Base-by-base conservation (phyloP, 2,113 vertebrate genomes). In the Glaucomys volans region DNA sequence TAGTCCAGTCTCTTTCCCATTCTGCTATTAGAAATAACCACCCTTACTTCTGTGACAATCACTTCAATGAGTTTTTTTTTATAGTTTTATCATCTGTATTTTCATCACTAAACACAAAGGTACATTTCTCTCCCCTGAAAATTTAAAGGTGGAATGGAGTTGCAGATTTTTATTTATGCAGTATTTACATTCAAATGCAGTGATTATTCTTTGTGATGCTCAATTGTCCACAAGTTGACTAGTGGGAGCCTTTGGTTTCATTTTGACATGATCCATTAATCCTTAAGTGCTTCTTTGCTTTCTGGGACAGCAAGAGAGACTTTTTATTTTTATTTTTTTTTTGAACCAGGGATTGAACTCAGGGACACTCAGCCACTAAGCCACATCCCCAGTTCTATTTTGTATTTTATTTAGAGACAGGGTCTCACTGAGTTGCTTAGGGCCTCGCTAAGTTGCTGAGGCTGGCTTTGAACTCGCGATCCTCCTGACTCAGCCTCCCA, bases 101-200 rank as follows among this genome's bases (percentile, higher is more conserved):
- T 37, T 28, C 2, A 72, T 57, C 44, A 4, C 62, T 77, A 92
- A 93, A 72, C 30, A 42, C 7, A 76, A 74, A 87, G 37, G 26
- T 64, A 69, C 28, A 13, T 81, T 16, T 77, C 26, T 79, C 18
- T 57, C 12, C 57, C 52, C 40, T 18, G 86, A 64, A 93, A 37
- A 17, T 59, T 62, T 84, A n/a, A 95, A 84, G 82, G 69, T 54
- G 66, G 22, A 32, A 69, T 95, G 59, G 84, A 72, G 54, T 84
- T 89, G 40, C 10, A 47, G 28, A 50, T 52, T 93, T 87, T 93
- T 90, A 90, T n/a, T 93, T 87, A 90, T n/a, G 14, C 22, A 44
- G 1, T 75, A 54, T 87, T 95, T 91, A 35, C 8, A 57, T 69
- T 80, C 32, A 35, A 7, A 84, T 80, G 17, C 8, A 81, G 5